These are phyloP conservation scores for Tuta absoluta DNA, from an alignment of 2,888 invertebrate genomes.

Conservation along the genomic window DNA sequence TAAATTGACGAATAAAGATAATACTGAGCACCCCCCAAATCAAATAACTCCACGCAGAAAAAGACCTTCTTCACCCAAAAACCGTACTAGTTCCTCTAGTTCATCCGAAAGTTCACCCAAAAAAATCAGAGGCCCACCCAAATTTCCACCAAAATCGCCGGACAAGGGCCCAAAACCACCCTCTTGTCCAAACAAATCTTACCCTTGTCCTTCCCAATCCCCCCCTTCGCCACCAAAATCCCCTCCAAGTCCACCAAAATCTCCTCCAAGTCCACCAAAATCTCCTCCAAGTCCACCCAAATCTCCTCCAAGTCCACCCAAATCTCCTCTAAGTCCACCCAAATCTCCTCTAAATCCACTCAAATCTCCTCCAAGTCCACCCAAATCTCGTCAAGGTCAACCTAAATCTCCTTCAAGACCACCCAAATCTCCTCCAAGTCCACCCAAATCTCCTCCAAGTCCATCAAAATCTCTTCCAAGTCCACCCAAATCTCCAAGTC, in stretches of 20 bases:
- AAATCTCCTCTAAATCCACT: too few species aligned
- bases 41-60: neutral
- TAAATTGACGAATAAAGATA: neutral
- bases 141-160: neutral
- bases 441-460: neutral
- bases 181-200: neutral
- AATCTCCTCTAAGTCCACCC: too few species aligned
- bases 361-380: too few species aligned
- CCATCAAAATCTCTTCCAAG: neutral
- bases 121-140: too few species aligned
- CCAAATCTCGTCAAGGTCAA: too few species aligned
- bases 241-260: neutral
- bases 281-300: neutral
- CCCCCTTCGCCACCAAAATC: neutral
- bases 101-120: neutral
- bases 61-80: neutral
- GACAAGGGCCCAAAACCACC: neutral
- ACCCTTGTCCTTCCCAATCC: neutral
- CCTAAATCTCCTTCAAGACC: too few species aligned
- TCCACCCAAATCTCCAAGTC: neutral
- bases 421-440: neutral
- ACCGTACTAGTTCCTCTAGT: neutral
- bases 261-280: too few species aligned
- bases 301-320: neutral
- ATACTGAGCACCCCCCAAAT: neutral